phyloP scores from a whole-genome alignment of 2,113 vertebrate genomes.

The Garra rufa region DNA sequence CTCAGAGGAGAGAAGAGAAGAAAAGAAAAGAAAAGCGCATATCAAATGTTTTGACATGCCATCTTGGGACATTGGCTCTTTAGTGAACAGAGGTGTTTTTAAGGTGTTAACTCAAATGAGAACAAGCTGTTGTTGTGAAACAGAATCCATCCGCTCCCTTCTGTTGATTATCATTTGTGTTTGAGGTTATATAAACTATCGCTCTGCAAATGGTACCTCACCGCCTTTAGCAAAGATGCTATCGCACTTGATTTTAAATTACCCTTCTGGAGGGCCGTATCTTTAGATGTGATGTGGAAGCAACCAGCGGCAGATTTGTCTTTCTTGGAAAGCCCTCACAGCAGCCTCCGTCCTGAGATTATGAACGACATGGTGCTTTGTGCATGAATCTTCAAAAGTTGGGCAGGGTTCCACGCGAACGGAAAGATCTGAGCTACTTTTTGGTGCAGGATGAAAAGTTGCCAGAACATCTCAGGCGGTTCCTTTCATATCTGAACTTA shows the following conservation, averaged over 20 bases:
- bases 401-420: conserved; percentile 35
- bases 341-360: conserved; percentile 19
- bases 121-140: conserved; percentile 21
- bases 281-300: not conserved
- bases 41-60: not conserved
- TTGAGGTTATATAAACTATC: not conserved
- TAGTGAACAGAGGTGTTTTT: too few species aligned
- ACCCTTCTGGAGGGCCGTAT: not conserved
- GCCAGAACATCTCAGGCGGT: conserved; percentile 43
- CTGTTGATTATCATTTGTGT: not conserved
- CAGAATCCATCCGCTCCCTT: not conserved
- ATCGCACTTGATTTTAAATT: not conserved
- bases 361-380: conserved; percentile 14
- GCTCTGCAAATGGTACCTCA: not conserved
- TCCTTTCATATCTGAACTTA: conserved; percentile 47
- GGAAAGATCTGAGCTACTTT: conserved; percentile 35
- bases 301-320: conserved; percentile 29
- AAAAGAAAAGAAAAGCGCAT: not conserved
- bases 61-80: not conserved
- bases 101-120: not conserved
- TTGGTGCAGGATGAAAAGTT: conserved; percentile 21
- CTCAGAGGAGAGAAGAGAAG: not conserved
- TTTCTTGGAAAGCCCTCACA: conserved; percentile 34
- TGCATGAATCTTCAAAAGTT: conserved; percentile 43
- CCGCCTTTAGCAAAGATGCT: conserved; percentile 9